phyloP scores from a whole-genome alignment of 2,888 invertebrate genomes.

The Amphipoea lucens region DNA sequence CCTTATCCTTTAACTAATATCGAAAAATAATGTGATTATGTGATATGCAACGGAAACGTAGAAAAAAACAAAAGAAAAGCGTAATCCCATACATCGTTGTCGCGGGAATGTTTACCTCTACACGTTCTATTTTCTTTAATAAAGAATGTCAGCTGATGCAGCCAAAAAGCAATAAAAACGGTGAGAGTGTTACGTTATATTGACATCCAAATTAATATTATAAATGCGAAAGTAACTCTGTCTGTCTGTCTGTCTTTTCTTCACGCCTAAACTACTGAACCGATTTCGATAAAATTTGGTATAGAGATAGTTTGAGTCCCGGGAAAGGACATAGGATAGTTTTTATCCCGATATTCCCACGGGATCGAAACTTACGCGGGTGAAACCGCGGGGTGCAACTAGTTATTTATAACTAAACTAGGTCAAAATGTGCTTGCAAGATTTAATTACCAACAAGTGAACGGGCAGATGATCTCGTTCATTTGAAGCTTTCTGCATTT shows the following conservation, averaged over 20 bases:
- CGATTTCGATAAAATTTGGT: too few species aligned
- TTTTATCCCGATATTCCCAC: too few species aligned
- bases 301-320: too few species aligned
- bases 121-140: not conserved
- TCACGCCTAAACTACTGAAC: too few species aligned
- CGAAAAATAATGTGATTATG: not conserved
- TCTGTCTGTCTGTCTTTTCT: too few species aligned
- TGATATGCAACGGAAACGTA: not conserved
- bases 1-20: not conserved
- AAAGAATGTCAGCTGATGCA: not conserved
- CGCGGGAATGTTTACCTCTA: not conserved
- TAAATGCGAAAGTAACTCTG: too few species aligned
- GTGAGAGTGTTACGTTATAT: not conserved
- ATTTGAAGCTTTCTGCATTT: not conserved
- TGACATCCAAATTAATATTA: too few species aligned
- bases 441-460: too few species aligned
- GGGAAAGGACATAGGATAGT: too few species aligned
- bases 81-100: not conserved
- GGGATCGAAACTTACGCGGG: too few species aligned
- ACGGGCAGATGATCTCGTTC: not conserved
- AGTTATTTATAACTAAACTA: conserved; percentile 5
- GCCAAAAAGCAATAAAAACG: not conserved
- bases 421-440: conserved; percentile 4
- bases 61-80: not conserved
- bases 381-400: too few species aligned